A percentile compares a stretch with the other conserved stretches of the same genome.
These are phyloP conservation scores for Passer montanus DNA, from an alignment of 2,113 vertebrate species.

Conservation along the genomic window DNA sequence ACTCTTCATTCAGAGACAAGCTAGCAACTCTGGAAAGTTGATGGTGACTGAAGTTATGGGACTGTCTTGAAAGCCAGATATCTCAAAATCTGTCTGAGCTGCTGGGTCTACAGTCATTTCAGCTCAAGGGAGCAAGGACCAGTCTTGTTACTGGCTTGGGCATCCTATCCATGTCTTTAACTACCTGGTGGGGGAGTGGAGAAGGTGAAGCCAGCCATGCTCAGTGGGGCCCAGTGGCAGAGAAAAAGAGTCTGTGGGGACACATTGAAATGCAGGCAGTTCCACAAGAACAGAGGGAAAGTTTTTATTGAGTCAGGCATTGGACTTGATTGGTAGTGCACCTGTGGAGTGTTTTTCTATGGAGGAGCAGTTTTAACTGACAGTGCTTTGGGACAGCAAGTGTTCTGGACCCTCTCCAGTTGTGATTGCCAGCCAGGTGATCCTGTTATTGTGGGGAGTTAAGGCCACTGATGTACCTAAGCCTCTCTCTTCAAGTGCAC, in stretches of 20 bases:
- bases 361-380: background rate
- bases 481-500: background rate
- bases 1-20: background rate
- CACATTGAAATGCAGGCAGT: background rate
- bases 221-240: background rate
- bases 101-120: background rate
- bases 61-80: background rate
- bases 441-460: background rate
- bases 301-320: background rate
- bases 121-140: background rate
- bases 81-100: background rate
- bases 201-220: background rate
- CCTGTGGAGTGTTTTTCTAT: background rate
- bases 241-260: background rate
- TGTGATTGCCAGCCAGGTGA: background rate
- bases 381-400: background rate
- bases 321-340: background rate
- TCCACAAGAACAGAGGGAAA: background rate
- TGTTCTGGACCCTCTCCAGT: background rate
- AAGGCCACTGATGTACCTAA: background rate
- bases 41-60: background rate
- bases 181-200: background rate
- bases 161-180: background rate
- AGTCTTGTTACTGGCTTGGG: rapidly evolving
- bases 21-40: background rate